These are phyloP conservation scores for Capra hircus DNA, from an alignment of 2,113 vertebrate species.

Conservation along the genomic window DNA sequence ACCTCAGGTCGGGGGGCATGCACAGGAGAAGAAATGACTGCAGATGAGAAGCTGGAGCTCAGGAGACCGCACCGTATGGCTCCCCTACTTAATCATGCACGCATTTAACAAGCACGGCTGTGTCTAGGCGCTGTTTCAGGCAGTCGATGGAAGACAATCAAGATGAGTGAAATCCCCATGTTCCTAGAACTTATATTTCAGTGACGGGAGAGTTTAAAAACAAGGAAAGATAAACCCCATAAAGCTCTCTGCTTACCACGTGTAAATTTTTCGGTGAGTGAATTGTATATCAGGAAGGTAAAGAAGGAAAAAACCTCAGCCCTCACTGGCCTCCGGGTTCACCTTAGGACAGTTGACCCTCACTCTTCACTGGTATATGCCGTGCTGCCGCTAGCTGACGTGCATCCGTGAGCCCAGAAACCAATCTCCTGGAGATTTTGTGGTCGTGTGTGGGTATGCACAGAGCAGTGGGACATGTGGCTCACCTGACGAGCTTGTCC, in stretches of 20 bases:
- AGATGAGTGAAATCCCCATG: not conserved
- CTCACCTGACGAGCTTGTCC: accelerated
- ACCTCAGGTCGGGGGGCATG: not conserved
- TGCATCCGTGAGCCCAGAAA: not conserved
- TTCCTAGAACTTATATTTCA: not conserved
- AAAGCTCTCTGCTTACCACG: not conserved
- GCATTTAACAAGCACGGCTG: not conserved
- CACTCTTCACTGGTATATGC: not conserved
- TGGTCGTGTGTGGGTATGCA: no score
- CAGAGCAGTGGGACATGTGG: not conserved
- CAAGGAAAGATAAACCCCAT: not conserved
- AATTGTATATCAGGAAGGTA: not conserved
- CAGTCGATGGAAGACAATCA: not conserved
- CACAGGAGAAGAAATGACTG: not conserved
- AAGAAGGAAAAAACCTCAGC: not conserved
- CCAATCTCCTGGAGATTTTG: not conserved
- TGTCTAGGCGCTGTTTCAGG: not conserved
- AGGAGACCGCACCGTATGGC: not conserved
- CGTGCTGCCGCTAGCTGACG: not conserved
- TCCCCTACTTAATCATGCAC: not conserved
- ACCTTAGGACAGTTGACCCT: not conserved
- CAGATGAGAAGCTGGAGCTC: not conserved
- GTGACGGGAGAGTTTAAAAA: not conserved
- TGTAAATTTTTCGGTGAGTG: not conserved
- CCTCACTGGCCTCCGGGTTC: not conserved